phyloP scores from a whole-genome alignment of 2,888 invertebrate species.

The Drosophila gaucha region DNA sequence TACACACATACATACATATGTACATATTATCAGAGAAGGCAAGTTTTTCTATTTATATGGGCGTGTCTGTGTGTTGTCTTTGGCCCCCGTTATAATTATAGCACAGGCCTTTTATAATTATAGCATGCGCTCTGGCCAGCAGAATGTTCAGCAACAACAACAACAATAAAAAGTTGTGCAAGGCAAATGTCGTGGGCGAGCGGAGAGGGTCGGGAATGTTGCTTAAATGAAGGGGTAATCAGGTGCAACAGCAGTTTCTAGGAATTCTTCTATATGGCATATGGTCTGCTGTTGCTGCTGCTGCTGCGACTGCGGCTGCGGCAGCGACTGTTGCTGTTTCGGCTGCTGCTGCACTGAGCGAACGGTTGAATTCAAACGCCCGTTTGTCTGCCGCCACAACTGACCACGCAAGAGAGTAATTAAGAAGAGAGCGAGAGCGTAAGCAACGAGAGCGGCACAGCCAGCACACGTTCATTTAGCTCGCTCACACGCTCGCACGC shows the following conservation, averaged over 20 bases:
- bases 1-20: too few species aligned
- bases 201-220: conserved; percentile 1
- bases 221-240: conserved; percentile 18
- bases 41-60: conserved; percentile 67
- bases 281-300: conserved; percentile 6
- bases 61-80: conserved; percentile 66
- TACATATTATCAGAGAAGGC: conserved; percentile 17
- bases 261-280: conserved; percentile 35
- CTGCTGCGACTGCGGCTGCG: background rate
- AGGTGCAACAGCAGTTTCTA: conserved; percentile 54
- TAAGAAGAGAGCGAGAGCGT: conserved; percentile 2
- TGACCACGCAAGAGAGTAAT: conserved; percentile 36
- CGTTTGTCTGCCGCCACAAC: conserved; percentile 54
- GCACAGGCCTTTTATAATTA: conserved; percentile 72
- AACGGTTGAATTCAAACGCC: conserved; percentile 39
- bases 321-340: background rate
- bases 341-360: conserved; percentile 20
- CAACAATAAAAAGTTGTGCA: conserved; percentile 47
- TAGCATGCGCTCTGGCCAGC: conserved; percentile 50
- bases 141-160: conserved; percentile 37
- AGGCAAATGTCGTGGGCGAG: conserved; percentile 43
- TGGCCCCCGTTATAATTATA: conserved; percentile 71
- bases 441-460: conserved; percentile 5
- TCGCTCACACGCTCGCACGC: conserved; percentile 5
- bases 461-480: conserved; percentile 12